phyloP scores from a whole-genome alignment of 1,140 invertebrate species.

The Calliphora vicina region DNA sequence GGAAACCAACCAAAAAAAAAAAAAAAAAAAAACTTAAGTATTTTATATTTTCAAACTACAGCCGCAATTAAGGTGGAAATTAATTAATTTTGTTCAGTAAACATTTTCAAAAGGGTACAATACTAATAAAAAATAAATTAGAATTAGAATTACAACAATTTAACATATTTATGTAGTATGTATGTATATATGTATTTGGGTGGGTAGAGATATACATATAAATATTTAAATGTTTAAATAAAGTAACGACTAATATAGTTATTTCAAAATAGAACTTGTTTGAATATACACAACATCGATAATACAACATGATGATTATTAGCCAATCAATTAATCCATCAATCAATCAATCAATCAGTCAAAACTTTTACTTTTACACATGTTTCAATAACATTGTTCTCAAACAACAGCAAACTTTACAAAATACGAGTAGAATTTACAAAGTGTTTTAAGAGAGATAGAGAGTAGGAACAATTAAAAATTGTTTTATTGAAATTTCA shows the following conservation, averaged over 20 bases:
- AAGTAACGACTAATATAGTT: background rate
- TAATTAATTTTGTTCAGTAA: background rate
- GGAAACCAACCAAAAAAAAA: background rate
- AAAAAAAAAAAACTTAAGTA: too few species aligned
- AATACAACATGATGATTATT: constrained; percentile 13
- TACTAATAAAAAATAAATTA: background rate
- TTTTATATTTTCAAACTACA: constrained; percentile 2
- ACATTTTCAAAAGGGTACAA: background rate
- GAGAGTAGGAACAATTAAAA: background rate
- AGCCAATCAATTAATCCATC: too few species aligned
- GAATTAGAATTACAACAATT: background rate
- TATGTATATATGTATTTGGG: background rate
- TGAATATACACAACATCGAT: constrained; percentile 21
- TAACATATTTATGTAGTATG: background rate
- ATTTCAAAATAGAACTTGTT: background rate
- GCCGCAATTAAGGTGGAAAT: constrained; percentile 16
- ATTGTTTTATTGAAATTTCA: background rate
- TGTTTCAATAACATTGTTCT: background rate
- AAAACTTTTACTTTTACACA: background rate
- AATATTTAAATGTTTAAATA: too few species aligned
- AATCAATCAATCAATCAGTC: too few species aligned
- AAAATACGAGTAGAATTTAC: background rate
- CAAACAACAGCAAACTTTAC: background rate
- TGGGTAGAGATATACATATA: background rate
- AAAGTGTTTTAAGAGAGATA: background rate